Base-by-base conservation (phyloP, 2,888 invertebrate genomes). In the Morpho deidamia region DNA sequence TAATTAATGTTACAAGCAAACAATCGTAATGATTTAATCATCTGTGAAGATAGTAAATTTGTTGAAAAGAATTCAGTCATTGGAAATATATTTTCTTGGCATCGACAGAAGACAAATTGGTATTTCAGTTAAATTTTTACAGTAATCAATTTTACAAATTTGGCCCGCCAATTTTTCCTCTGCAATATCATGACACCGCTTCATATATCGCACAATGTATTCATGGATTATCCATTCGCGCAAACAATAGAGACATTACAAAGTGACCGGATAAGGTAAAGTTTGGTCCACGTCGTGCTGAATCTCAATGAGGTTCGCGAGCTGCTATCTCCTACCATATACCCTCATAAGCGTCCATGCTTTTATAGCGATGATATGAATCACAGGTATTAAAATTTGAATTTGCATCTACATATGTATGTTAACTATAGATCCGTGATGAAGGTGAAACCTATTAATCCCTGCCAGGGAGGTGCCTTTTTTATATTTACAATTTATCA, bases 161-260 rank as follows among this genome's bases (percentile, higher is more conserved):
- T 14, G 8, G 41, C 11, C 10, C 7, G 10, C 41, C 12, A 41
- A 9, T 8, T 41, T 9, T 8, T 41, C 14, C 23, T 42, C n/a
- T 32, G 41, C 11, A 32, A 10, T 3, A 23, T 8, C 23, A 45
- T 33, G 23, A 50, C 35, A 54, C 35, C 42, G 35, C 42, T 10
- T 34, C 8, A 49, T 49, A 35, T 40, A 33, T 11, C 34, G 44
- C 60, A 61, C 62, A 61, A 63, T 56, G 59, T 65, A 61, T 59
- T 74, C 64, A 65, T 65, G 71, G 71, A 77, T 81, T 74, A 78
- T 78, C 77, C 75, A 78, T 78, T 72, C 69, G 65, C 69, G 76
- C 75, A 71, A 80, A 87, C 88, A 89, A 88, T 87, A 75, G 82
- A 81, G 75, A 85, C 85, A 85, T 87, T 85, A 85, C 72, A 69